phyloP scores from a whole-genome alignment of 1,140 invertebrate genomes.

The Gryllus bimaculatus region DNA sequence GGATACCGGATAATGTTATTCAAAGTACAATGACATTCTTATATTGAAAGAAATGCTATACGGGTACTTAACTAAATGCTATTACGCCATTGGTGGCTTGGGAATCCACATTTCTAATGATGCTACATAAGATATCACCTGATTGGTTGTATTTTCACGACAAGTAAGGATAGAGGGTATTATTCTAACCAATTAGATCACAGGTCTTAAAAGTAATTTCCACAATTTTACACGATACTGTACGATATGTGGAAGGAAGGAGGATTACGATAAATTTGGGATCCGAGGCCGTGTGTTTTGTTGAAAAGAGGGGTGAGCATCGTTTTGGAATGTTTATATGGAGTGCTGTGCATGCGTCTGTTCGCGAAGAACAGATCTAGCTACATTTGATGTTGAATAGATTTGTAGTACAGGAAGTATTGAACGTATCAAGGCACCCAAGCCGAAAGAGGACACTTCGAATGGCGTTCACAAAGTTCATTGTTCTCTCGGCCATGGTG shows the following conservation, averaged over 20 bases:
- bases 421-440: slow-evolving; percentile 31
- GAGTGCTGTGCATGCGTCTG: slow-evolving; percentile 7
- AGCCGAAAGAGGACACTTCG: slow-evolving; percentile 34
- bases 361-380: slow-evolving; percentile 10
- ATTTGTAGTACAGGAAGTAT: slow-evolving; percentile 26
- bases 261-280: slow-evolving; percentile 31
- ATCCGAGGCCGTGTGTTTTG: slow-evolving; percentile 26
- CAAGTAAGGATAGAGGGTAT: slow-evolving; percentile 32
- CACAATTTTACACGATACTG: slow-evolving; percentile 30
- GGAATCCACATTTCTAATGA: slow-evolving; percentile 44
- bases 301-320: slow-evolving; percentile 19
- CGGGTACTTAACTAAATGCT: slow-evolving; percentile 29
- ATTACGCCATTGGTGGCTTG: slow-evolving; percentile 44
- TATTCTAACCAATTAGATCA: slow-evolving; percentile 40
- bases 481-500: slow-evolving; percentile 29
- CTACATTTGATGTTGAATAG: slow-evolving; percentile 11
- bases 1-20: background rate
- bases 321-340: slow-evolving; percentile 6
- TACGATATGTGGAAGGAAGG: slow-evolving; percentile 30
- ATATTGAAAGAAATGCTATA: slow-evolving; percentile 19
- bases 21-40: background rate
- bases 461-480: slow-evolving; percentile 35
- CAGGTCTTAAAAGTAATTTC: slow-evolving; percentile 29
- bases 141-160: slow-evolving; percentile 47
- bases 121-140: slow-evolving; percentile 48